Percentiles rank a stretch among this genome's conserved stretches.
These are phyloP conservation scores for Arion vulgaris DNA, from an alignment of 1,140 invertebrate genomes.

Conservation along the genomic window DNA sequence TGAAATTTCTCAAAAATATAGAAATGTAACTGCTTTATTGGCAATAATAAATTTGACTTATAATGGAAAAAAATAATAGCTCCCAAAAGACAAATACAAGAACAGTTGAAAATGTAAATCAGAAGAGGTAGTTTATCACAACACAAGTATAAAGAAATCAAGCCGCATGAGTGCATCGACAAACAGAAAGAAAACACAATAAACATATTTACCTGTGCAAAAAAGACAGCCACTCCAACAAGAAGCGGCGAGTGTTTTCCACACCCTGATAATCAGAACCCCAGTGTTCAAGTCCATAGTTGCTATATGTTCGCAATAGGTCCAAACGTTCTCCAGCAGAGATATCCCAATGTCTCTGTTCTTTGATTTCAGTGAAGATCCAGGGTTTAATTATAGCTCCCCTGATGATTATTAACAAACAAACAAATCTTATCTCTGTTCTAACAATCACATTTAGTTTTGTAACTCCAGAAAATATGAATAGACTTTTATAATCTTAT, in stretches of 20 bases:
- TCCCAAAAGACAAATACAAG: too few relatives aligned
- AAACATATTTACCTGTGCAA: constrained; percentile 75
- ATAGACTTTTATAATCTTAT: not conserved
- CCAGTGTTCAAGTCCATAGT: constrained; percentile 99
- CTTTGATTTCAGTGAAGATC: constrained; percentile 99
- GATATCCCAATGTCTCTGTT: constrained; percentile 92
- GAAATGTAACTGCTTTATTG: too few relatives aligned
- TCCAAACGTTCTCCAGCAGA: constrained; percentile 92
- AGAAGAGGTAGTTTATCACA: too few relatives aligned
- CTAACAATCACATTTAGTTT: not conserved
- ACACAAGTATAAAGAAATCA: too few relatives aligned
- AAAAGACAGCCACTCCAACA: constrained; percentile 97
- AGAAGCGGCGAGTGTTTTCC: constrained; percentile 91
- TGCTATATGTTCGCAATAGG: constrained; percentile 88
- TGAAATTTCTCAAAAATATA: too few relatives aligned
- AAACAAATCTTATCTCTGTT: too few relatives aligned
- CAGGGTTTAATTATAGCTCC: constrained; percentile 99
- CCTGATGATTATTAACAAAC: constrained; percentile 74
- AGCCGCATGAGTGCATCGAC: too few relatives aligned
- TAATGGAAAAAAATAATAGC: too few relatives aligned
- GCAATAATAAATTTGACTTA: too few relatives aligned
- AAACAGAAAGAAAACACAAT: not conserved
- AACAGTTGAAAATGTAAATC: too few relatives aligned
- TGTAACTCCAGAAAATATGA: not conserved
- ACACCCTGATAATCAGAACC: constrained; percentile 92